Base-by-base conservation (phyloP, 2,113 vertebrate genomes). In the Scartelaos histophorus region DNA sequence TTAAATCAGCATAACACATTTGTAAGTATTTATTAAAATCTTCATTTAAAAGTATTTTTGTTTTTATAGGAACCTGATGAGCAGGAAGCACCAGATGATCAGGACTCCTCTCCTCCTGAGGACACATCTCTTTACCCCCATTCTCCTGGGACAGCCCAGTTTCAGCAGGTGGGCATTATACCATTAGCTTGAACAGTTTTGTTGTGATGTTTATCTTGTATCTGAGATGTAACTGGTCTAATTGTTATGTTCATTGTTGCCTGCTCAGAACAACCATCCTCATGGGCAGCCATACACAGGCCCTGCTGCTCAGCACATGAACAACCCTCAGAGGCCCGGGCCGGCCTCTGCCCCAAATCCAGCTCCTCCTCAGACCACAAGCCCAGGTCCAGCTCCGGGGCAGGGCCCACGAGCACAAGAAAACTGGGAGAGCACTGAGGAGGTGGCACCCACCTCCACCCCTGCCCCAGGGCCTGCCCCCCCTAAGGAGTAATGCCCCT, bases 281-380 rank as follows among this genome's bases (percentile, higher is more conserved):
- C 98, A 98, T 80, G 96, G 97, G 92, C 97, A 98, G 93, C 98
- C 98, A 12, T 99, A 99, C 88, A 99, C 97, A 24, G 98, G 98
- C 84, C 98, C 98, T 3, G 98, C 97, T 88, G 98, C 98, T 88
- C 97, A 98, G 91, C 98, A 99, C 89, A 98, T 99, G 96, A 99
- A 99, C 95, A 99, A 99, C 94, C 98, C 97, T 87, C 97, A 95
- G 91, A 94, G 96, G 91, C 91, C 95, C 35, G 95, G 95, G 89
- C 96, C 96, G 2, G 90, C 86, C 61, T 85, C 90, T 0, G 90
- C 87, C 53, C 88, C 90, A 16, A 84, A 87, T 35, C 86, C 90
- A 2, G 85, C 76, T 22, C 88, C 89, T 0, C 66, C 87, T 56
- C 88, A 80, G 81, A 83, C 82, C 19, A 71, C 54, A 25, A 54